phyloP scores from a whole-genome alignment of 2,113 vertebrate species.

The Cephalophus harveyi region DNA sequence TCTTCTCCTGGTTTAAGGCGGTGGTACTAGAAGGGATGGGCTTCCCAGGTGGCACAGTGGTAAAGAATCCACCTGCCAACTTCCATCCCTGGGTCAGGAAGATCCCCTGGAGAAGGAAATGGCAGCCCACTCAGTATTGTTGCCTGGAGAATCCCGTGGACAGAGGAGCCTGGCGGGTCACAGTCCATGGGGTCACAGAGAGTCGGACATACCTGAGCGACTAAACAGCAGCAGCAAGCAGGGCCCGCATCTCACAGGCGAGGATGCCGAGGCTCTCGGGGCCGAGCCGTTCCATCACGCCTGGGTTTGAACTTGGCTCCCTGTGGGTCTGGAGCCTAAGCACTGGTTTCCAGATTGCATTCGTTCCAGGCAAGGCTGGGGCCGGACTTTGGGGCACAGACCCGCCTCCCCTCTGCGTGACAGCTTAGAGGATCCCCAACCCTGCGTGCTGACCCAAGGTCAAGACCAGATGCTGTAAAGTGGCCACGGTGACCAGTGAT shows the following conservation, averaged over 20 bases:
- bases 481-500: rapidly evolving
- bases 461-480: rapidly evolving
- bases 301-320: neutral
- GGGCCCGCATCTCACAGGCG: rapidly evolving
- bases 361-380: neutral
- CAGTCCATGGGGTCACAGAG: neutral
- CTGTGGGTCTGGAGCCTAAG: rapidly evolving
- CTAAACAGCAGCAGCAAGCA: neutral
- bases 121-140: neutral
- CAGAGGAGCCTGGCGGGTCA: neutral
- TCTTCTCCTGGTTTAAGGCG: neutral
- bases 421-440: neutral
- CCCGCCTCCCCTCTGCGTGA: rapidly evolving
- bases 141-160: neutral
- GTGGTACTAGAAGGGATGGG: neutral
- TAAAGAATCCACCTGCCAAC: neutral
- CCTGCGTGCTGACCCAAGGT: rapidly evolving
- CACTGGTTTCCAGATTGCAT: rapidly evolving
- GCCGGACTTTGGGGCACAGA: neutral
- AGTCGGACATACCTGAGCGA: neutral
- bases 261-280: neutral
- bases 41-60: neutral
- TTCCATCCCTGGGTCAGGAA: neutral
- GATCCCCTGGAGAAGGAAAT: neutral
- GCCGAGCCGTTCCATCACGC: rapidly evolving